Conservation (phyloP, 2,888 invertebrate genomes). For the Synergus umbraculus region DNA sequence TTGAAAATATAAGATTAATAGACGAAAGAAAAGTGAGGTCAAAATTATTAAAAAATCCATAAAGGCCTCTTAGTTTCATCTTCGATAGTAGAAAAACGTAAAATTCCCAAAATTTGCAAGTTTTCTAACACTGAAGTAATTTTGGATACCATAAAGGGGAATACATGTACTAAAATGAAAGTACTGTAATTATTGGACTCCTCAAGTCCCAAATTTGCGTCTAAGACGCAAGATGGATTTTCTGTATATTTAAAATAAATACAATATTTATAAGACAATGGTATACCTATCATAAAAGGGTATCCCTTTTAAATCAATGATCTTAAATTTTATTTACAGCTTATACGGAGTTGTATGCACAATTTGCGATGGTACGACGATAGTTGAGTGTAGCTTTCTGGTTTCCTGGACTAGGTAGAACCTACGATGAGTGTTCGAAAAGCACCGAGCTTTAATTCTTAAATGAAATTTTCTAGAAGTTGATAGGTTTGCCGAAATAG, state of each 20-base stretch:
- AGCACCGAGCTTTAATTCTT: conserved; percentile 50
- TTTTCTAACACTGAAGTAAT: too few relatives aligned
- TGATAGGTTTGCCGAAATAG: conserved; percentile 97
- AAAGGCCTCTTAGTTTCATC: too few relatives aligned
- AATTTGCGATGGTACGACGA: conserved; percentile 52
- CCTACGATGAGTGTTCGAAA: conserved; percentile 63
- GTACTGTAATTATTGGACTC: conserved; percentile 19
- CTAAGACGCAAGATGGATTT: conserved; percentile 50
- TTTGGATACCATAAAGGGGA: background rate
- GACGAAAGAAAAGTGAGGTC: too few relatives aligned
- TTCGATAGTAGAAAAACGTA: too few relatives aligned
- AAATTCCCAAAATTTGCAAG: too few relatives aligned
- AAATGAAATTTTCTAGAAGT: conserved; percentile 83
- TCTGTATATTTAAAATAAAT: conserved; percentile 74
- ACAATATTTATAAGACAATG: conserved; percentile 65
- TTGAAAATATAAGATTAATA: too few relatives aligned
- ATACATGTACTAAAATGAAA: background rate
- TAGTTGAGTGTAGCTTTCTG: conserved; percentile 56
- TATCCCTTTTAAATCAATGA: conserved; percentile 57
- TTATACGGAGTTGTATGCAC: conserved; percentile 54
- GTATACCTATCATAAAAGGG: conserved; percentile 65
- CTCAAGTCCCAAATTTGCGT: conserved; percentile 49
- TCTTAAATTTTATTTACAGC: conserved; percentile 61
- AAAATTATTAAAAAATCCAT: too few relatives aligned
- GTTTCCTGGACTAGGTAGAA: conserved; percentile 54